Percentiles rank a stretch among this genome's conserved stretches.
phyloP scores from a whole-genome alignment of 2,797 vertebrate genomes.

The Pangasius krempfi region DNA sequence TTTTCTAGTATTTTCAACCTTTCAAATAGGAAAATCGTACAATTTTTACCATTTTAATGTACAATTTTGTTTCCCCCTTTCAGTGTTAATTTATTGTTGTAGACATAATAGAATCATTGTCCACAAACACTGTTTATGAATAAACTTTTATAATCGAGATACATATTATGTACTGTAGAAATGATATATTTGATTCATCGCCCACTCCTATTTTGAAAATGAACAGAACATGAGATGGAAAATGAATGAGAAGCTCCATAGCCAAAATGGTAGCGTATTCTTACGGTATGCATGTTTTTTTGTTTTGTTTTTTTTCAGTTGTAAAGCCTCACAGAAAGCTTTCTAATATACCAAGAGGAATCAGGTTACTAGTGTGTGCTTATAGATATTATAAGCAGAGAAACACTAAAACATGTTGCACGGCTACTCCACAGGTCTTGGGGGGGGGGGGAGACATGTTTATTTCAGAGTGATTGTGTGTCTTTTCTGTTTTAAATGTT shows the following conservation, averaged over 20 bases:
- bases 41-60: background rate
- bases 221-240: background rate
- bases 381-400: background rate
- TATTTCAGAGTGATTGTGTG: background rate
- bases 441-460: background rate
- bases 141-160: background rate
- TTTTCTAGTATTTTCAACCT: background rate
- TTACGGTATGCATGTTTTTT: background rate
- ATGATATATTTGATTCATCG: background rate
- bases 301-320: background rate
- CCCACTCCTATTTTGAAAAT: background rate
- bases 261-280: background rate
- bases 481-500: background rate
- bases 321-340: background rate
- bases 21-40: background rate
- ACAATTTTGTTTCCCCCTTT: background rate
- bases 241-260: background rate
- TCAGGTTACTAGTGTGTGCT: background rate
- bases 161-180: background rate
- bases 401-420: background rate
- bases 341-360: background rate
- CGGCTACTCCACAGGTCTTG: background rate
- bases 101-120: background rate
- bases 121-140: background rate
- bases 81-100: background rate